Evolutionary conservation across 2,113 vertebrate species (phyloP).

Genomic region (Hoplias malabaricus): DNA sequence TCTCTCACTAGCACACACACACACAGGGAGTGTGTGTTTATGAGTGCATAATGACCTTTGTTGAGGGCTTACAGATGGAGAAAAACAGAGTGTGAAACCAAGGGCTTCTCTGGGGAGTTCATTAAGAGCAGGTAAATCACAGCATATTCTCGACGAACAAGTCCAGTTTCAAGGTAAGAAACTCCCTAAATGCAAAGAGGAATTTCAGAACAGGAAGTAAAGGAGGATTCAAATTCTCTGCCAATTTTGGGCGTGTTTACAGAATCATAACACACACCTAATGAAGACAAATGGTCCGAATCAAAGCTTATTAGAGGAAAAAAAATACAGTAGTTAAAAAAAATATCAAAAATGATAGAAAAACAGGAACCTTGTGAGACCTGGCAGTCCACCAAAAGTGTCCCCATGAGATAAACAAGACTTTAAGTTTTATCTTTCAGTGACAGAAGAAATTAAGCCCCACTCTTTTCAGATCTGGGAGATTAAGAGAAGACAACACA

Average conservation of each 20-base stretch:
- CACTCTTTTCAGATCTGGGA: too few species aligned
- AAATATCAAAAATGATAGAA: too few species aligned
- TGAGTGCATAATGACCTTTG: constrained; percentile 55
- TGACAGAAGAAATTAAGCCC: too few species aligned
- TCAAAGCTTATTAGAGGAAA: too few species aligned
- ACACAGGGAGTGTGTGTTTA: constrained; percentile 33
- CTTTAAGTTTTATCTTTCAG: too few species aligned
- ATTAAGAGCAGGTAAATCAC: constrained; percentile 55
- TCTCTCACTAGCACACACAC: neutral
- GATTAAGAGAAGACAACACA: too few species aligned
- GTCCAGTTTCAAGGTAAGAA: constrained; percentile 34
- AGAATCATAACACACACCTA: neutral
- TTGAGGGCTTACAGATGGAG: constrained; percentile 43
- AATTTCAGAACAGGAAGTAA: constrained; percentile 24
- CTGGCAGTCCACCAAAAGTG: too few species aligned
- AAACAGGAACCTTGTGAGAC: too few species aligned
- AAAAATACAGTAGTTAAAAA: too few species aligned
- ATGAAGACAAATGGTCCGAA: neutral
- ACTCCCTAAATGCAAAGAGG: constrained; percentile 29
- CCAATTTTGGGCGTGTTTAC: neutral
- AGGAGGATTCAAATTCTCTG: constrained; percentile 1
- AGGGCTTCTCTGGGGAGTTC: constrained; percentile 50
- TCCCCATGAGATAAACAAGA: too few species aligned
- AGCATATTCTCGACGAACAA: constrained; percentile 30
- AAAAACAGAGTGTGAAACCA: constrained; percentile 39